phyloP scores from a whole-genome alignment of 2,888 invertebrate species.

The Hanleya hanleyi region DNA sequence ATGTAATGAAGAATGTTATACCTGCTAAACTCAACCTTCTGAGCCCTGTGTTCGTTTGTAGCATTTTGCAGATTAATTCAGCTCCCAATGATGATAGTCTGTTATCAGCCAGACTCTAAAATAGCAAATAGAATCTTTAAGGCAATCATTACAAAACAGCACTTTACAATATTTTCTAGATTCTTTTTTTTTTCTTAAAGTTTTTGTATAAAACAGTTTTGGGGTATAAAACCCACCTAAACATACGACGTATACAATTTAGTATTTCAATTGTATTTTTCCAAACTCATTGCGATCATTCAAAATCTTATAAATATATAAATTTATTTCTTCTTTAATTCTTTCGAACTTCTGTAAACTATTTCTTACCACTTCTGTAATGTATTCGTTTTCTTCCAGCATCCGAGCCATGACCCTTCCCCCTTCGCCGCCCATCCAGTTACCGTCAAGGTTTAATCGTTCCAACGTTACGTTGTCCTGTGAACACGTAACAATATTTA shows the following conservation, averaged over 20 bases:
- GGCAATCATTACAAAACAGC: too few species aligned
- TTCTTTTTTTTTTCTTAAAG: too few species aligned
- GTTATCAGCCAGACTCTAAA: conserved; percentile 67
- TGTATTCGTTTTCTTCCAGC: conserved; percentile 67
- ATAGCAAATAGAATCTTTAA: too few species aligned
- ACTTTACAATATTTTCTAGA: too few species aligned
- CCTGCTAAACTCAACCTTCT: conserved; percentile 65
- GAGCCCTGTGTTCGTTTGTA: conserved; percentile 61
- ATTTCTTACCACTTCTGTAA: conserved; percentile 67
- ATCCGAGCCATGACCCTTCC: conserved; percentile 59
- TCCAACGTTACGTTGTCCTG: conserved; percentile 55
- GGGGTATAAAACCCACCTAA: too few species aligned
- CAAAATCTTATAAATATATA: too few species aligned
- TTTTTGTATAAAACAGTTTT: too few species aligned
- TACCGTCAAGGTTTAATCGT: conserved; percentile 63
- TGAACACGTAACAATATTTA: background rate
- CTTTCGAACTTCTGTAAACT: too few species aligned
- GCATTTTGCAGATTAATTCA: conserved; percentile 61
- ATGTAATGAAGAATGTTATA: conserved; percentile 34
- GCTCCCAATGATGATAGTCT: conserved; percentile 66
- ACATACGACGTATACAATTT: too few species aligned
- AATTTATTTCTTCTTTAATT: too few species aligned
- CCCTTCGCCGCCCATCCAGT: conserved; percentile 65
- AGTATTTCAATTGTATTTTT: too few species aligned
- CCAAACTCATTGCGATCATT: too few species aligned